Percentiles rank a stretch among this genome's conserved stretches.
Conservation (phyloP, 2,797 vertebrate species). For the Sarcophilus harrisii region DNA sequence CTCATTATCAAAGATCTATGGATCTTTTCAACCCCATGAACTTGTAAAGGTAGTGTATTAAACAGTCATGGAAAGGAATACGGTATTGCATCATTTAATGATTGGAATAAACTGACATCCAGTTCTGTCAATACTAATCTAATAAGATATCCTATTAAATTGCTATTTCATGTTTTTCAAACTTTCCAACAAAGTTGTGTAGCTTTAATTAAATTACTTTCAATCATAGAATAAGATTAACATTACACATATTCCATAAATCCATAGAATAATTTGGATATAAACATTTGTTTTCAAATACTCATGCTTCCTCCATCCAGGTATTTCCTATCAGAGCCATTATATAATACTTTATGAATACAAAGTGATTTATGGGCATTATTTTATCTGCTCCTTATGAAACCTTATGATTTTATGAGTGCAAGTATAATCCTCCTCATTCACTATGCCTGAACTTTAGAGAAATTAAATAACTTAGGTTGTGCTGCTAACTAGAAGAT, state of each 20-base stretch:
- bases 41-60: background rate
- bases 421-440: background rate
- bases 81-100: background rate
- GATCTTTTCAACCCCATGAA: background rate
- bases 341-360: background rate
- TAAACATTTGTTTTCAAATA: background rate
- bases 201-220: constrained; percentile 24
- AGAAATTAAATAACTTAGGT: background rate
- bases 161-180: constrained; percentile 1
- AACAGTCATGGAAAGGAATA: background rate
- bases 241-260: constrained; percentile 1
- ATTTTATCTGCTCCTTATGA: background rate
- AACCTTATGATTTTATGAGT: background rate
- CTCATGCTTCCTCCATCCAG: background rate
- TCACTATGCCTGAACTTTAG: background rate
- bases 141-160: background rate
- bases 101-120: background rate
- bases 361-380: background rate
- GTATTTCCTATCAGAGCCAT: constrained; percentile 11
- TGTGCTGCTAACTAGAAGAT: background rate
- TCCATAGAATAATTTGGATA: background rate
- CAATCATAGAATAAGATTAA: background rate
- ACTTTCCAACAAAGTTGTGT: background rate
- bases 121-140: constrained; percentile 4
- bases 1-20: background rate